Conservation (phyloP, 1,140 invertebrate species). For the Euwallacea similis region DNA sequence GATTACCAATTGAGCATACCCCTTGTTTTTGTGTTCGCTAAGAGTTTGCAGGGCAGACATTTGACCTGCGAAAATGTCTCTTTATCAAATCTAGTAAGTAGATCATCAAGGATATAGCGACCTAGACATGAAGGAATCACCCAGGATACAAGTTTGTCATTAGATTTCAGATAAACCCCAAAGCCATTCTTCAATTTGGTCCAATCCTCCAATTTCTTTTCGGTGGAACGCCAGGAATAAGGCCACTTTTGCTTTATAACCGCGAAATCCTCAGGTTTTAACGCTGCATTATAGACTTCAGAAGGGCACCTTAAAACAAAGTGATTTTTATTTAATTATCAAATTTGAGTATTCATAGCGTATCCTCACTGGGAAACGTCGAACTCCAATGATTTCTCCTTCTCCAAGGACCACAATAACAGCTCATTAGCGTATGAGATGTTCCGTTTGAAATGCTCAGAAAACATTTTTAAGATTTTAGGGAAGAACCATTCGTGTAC, state of each 20-base stretch:
- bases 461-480: not conserved
- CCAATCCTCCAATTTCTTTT: not conserved
- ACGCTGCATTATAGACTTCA: slow-evolving; percentile 9
- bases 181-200: slow-evolving; percentile 8
- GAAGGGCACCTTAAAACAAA: not conserved
- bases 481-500: slow-evolving; percentile 6
- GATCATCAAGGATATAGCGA: not conserved
- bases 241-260: slow-evolving; percentile 3
- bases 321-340: too few species aligned
- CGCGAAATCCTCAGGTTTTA: not conserved
- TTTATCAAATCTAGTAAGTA: not conserved
- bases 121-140: slow-evolving; percentile 11
- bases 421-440: too few species aligned
- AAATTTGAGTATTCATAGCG: too few species aligned
- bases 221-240: not conserved
- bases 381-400: not conserved
- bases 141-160: slow-evolving; percentile 15
- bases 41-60: slow-evolving; percentile 9
- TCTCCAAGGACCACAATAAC: not conserved
- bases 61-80: slow-evolving; percentile 4
- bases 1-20: slow-evolving; percentile 3
- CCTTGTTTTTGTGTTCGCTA: slow-evolving; percentile 4
- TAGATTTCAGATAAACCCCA: slow-evolving; percentile 20
- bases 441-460: too few species aligned
- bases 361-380: too few species aligned